Evolutionary conservation across 2,888 invertebrate species (phyloP), one percentile per base, ranked within the genome.

Genomic region (Petrophora chlorosata): DNA sequence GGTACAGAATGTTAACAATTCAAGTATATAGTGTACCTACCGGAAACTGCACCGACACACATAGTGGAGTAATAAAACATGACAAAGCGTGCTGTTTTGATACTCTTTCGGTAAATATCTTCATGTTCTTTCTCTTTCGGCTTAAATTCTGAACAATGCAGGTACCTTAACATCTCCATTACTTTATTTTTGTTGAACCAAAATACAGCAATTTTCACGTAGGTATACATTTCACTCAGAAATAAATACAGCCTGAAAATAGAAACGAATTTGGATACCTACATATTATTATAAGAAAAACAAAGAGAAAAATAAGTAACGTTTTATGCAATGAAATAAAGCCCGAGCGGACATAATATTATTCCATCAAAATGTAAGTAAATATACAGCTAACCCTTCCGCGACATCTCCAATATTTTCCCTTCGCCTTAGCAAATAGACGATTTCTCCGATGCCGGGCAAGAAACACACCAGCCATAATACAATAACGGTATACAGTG

Each of bases 391-490:
- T 63, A 82, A 90, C 90, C 90, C 90, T 72, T 85, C 89, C 56
- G 90, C 90, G 61, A 93, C 92, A 67, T 92, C 92, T 45, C 92
- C 92, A 61, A 94, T 92, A 67, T 91, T 91, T 63, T 92, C 92
- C 43, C 90, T 87, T 59, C 93, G 92, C 79, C 91, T 92, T 49
- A 93, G 91, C 66, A 94, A 93, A 87, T 94, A 94, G 79, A 93
- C 92, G 76, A 93, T 88, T 77, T 92, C 93, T 13, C 93, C 93
- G 32, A 91, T 89, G 55, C 91, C 89, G 42, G 90, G 90, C 56
- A 90, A 66, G 66, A 90, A 79, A 70, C 88, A 89, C 34, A 90
- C 88, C n/a, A 90, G 75, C 75, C 79, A 89, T 61, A 90, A 68
- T 43, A 90, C 82, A 26, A 72, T 36, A 14, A 77, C 34, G 2